Base-by-base conservation (phyloP, 2,888 invertebrate genomes). In the Lampropteryx suffumata region DNA sequence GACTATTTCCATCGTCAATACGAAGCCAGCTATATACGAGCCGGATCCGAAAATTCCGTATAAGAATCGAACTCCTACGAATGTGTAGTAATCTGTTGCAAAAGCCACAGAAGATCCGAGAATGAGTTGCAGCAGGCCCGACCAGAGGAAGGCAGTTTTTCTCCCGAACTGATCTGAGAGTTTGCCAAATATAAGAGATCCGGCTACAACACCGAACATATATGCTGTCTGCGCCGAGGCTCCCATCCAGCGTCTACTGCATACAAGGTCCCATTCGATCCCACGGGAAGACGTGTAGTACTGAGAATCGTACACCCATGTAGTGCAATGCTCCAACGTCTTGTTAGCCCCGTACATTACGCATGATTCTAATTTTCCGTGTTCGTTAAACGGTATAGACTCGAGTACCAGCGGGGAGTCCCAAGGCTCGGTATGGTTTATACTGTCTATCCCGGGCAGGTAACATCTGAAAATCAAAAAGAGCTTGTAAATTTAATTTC, bases 21-120 rank as follows among this genome's bases (percentile, higher is more conserved):
- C 94, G 65, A 94, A 94, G 10, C 93, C 94, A 26, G 93, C 91
- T 50, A 92, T 93, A 62, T 94, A 94, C 11, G 94, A 92, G 1
- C 96, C 96, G 0, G 96, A 96, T 24, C 96, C 96, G 61, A 96
- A 96, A 53, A 96, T 94, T 10, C 96, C 96, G 62, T 95, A 94
- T 0, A 95, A 67, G 65, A 94, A 96, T 54, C 95, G 84, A 6
- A 95, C 76, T 0, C 88, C 78, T 49, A 95, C 69, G 63, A 95
- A 96, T 0, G 92, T 91, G 69, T 93, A 94, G 69, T 94, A 96
- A 59, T 96, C 93, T 0, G 94, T 92, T 0, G 94, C 89, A 57
- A 96, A 94, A 0, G 96, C 96, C 3, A 96, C 95, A 1, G 93
- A 94, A 11, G 93, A 88, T 21, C 95, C 93, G 2, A 95, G 86